Percentiles rank a stretch among this genome's conserved stretches.
Conservation (phyloP, 2,797 vertebrate genomes). For the Rhabdomys pumilio region DNA sequence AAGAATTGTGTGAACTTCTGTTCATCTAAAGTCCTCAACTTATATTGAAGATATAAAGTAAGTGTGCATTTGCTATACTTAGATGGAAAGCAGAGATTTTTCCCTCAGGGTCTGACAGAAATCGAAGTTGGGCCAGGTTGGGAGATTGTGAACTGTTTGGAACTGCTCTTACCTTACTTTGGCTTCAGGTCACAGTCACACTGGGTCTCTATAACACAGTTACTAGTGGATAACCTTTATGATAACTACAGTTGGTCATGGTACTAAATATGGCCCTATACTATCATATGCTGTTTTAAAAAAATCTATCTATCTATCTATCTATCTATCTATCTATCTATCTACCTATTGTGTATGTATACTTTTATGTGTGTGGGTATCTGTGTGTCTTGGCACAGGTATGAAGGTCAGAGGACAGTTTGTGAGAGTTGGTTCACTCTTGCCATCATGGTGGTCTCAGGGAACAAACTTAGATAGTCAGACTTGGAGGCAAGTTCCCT, state of each 20-base stretch:
- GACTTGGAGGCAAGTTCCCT: not conserved
- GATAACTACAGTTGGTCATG: not conserved
- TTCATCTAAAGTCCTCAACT: slow-evolving; percentile 38
- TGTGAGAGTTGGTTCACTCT: not conserved
- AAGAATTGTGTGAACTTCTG: not conserved
- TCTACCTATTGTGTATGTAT: not conserved
- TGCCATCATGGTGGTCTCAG: not conserved
- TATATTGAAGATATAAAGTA: slow-evolving; percentile 46
- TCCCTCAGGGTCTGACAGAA: not conserved
- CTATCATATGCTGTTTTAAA: not conserved
- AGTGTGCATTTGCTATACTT: not conserved
- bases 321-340: not conserved
- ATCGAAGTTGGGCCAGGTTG: not conserved
- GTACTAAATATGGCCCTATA: not conserved
- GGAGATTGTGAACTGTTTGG: not conserved
- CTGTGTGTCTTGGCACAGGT: not conserved
- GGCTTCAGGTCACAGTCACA: not conserved
- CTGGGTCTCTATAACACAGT: not conserved
- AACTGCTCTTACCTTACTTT: not conserved
- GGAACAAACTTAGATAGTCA: not conserved
- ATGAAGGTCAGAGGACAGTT: not conserved
- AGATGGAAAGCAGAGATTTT: not conserved
- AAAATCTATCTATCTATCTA: too few species aligned
- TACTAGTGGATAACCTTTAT: slow-evolving; percentile 31
- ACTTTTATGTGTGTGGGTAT: not conserved